Evolutionary conservation across 2,797 vertebrate species (phyloP).

Genomic region (Chrysocyon brachyurus): DNA sequence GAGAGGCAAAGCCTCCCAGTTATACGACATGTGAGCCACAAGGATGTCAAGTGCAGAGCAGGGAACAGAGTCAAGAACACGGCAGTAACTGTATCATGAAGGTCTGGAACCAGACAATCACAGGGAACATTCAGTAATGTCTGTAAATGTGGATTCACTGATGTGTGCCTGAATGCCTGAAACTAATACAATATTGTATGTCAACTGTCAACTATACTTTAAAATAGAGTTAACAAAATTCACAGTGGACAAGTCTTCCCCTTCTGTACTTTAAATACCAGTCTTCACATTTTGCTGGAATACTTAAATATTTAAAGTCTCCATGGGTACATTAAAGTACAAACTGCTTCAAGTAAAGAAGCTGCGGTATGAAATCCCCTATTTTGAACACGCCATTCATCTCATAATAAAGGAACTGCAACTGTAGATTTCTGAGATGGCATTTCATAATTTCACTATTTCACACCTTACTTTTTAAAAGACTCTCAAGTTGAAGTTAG

Average conservation of each 20-base stretch:
- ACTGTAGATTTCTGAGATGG: background rate
- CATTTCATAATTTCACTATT: conserved; percentile 46
- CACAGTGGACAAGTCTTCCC: background rate
- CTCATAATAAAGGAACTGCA: conserved; percentile 43
- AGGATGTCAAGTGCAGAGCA: background rate
- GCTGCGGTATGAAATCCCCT: background rate
- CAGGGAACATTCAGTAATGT: background rate
- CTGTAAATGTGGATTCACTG: background rate
- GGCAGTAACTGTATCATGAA: background rate
- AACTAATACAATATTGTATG: background rate
- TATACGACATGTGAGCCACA: background rate
- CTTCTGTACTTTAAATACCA: conserved; percentile 7
- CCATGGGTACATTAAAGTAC: background rate
- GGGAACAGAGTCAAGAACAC: background rate
- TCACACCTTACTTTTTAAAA: conserved; percentile 42
- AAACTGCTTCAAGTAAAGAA: conserved; percentile 12
- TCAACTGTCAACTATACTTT: background rate
- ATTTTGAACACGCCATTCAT: conserved; percentile 17
- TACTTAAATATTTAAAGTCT: background rate
- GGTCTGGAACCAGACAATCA: background rate
- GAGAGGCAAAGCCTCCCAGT: background rate
- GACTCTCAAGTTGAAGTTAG: background rate
- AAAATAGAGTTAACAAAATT: background rate
- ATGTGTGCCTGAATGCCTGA: background rate
- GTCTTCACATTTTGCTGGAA: background rate